Conservation (phyloP, 2,797 vertebrate species). For the Todus mexicanus region DNA sequence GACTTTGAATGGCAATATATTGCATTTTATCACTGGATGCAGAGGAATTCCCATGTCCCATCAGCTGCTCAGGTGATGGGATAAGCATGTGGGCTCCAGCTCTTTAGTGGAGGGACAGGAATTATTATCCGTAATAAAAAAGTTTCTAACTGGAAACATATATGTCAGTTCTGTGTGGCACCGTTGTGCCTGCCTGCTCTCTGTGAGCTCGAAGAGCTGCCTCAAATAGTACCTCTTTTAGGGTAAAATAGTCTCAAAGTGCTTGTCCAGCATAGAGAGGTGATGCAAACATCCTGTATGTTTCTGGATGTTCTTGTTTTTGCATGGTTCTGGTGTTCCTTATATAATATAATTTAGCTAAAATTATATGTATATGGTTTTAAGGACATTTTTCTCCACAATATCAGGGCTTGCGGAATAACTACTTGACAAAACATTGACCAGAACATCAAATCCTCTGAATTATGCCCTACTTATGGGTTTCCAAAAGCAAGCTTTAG, state of each 20-base stretch:
- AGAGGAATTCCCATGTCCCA: not conserved
- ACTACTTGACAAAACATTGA: conserved; percentile 51
- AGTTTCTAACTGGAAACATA: not conserved
- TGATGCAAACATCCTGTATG: rapidly evolving
- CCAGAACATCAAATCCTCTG: conserved; percentile 67
- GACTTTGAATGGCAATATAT: not conserved
- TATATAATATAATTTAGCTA: not conserved
- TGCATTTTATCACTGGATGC: not conserved
- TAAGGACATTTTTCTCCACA: not conserved
- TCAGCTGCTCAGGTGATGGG: not conserved
- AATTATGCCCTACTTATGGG: conserved; percentile 72
- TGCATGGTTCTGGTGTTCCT: not conserved
- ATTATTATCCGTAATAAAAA: not conserved
- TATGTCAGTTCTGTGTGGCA: not conserved
- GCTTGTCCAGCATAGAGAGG: not conserved
- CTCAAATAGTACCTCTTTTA: not conserved
- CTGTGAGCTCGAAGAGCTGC: not conserved
- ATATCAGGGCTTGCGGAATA: conserved; percentile 1
- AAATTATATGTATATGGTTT: not conserved
- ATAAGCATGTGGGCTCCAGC: not conserved
- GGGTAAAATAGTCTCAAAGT: not conserved
- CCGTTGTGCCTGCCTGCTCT: not conserved
- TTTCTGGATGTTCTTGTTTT: not conserved
- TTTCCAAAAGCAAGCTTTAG: conserved; percentile 74
- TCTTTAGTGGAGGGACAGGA: not conserved